Conservation (phyloP, 2,888 invertebrate species). For the Mythimna vitellina region DNA sequence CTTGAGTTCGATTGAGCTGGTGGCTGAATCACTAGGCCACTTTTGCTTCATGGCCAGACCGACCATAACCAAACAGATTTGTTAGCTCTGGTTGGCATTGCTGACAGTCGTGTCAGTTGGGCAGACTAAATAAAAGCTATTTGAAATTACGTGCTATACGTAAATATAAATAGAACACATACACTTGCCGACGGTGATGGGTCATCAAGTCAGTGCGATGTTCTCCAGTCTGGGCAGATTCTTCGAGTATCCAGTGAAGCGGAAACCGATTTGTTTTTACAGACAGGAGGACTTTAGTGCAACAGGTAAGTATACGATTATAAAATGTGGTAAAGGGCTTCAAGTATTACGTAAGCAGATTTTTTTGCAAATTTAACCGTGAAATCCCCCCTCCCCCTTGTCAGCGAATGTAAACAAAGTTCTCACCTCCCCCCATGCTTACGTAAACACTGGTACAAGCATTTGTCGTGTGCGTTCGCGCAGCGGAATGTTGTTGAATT, state of each 20-base stretch:
- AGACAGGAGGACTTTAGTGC: constrained; percentile 90
- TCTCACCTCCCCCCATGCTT: too few species aligned
- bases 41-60: neutral
- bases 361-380: too few species aligned
- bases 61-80: constrained; percentile 28
- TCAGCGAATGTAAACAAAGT: too few species aligned
- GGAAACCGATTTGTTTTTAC: constrained; percentile 91
- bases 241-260: constrained; percentile 90
- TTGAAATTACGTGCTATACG: neutral
- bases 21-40: neutral
- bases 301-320: constrained; percentile 77
- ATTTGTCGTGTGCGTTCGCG: too few species aligned
- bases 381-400: too few species aligned
- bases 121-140: neutral
- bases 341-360: neutral
- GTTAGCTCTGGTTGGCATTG: constrained; percentile 15
- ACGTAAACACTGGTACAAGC: too few species aligned
- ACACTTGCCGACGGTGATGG: constrained; percentile 78
- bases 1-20: neutral
- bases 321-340: neutral
- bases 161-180: neutral
- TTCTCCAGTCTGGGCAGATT: constrained; percentile 85
- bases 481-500: too few species aligned
- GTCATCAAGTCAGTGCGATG: constrained; percentile 83
- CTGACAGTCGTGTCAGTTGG: neutral